Base-by-base conservation (phyloP, 2,888 invertebrate species). In the Phyllotreta striolata region DNA sequence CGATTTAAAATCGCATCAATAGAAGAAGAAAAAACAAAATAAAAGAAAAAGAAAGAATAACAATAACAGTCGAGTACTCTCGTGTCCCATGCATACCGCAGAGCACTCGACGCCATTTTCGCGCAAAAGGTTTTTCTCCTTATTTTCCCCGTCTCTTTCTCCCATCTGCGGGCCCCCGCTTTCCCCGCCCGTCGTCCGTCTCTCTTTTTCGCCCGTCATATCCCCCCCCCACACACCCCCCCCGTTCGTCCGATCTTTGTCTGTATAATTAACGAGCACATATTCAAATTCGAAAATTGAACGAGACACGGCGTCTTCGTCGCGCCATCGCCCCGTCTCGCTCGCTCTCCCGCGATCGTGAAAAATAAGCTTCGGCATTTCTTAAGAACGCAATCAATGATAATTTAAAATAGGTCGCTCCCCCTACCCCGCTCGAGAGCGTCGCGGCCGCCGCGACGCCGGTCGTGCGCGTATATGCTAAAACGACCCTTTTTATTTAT, bases 331-430 rank as follows among this genome's bases (percentile, higher is more conserved):
- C 24, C 24, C 24, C n/a, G n/a, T 24, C 24, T 24, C 24, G 24
- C 24, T 24, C 24, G 24, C 24, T 24, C 24, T 24, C 24, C 24
- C 2, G 24, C 24, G 24, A 24, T 24, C 24, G 24, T 57, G 61
- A 66, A 66, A 68, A 68, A 66, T 68, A 66, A 68, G 64, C 66
- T 64, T 66, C 57, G 66, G 61, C 67, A 62, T 62, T 64, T 63
- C 64, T 69, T 64, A 68, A 65, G 64, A 66, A 71, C 66, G 71
- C 70, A 71, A 69, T 69, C 71, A 70, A 70, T 70, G 72, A 71
- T 72, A 70, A 72, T 71, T 72, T 71, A 68, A 71, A 72, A 71
- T 69, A 69, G 69, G 71, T 67, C 71, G 72, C 67, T 24, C 24
- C 24, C 24, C 24, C 24, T 24, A 55, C 58, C 47, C 47, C 54